phyloP scores from a whole-genome alignment of 1,140 invertebrate genomes.

The Copidosoma floridanum region DNA sequence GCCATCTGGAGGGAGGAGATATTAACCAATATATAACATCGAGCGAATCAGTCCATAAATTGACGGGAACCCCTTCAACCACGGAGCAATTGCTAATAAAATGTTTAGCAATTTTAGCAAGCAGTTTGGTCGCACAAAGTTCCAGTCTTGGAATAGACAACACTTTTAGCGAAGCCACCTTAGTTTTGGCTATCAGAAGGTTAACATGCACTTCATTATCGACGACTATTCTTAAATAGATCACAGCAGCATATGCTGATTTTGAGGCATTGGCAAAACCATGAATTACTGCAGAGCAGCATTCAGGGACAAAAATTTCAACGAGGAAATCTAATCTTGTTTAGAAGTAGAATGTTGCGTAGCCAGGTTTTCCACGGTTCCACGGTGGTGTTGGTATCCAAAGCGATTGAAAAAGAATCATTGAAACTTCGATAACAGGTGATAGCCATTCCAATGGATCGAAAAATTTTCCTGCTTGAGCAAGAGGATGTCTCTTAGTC shows the following conservation, averaged over 20 bases:
- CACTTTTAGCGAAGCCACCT: too few relatives aligned
- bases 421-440: too few relatives aligned
- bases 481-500: too few relatives aligned
- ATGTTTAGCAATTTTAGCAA: constrained; percentile 18
- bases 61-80: not conserved
- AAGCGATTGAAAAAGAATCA: too few relatives aligned
- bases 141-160: constrained; percentile 54
- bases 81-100: not conserved
- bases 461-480: too few relatives aligned
- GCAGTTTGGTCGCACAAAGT: constrained; percentile 48
- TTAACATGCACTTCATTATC: constrained; percentile 24
- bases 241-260: constrained; percentile 7
- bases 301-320: too few relatives aligned
- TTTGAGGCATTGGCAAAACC: not conserved
- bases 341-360: too few relatives aligned
- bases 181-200: constrained; percentile 18
- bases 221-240: constrained; percentile 31
- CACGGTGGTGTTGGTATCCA: too few relatives aligned
- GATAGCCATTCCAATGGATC: too few relatives aligned
- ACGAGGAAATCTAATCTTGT: too few relatives aligned
- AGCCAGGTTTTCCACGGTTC: too few relatives aligned
- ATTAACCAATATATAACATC: constrained; percentile 42
- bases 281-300: constrained; percentile 18
- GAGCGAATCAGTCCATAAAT: constrained; percentile 39
- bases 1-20: constrained; percentile 39